These are phyloP conservation scores for Brachionus paranguensis DNA, from an alignment of 1,140 invertebrate species.

Conservation along the genomic window DNA sequence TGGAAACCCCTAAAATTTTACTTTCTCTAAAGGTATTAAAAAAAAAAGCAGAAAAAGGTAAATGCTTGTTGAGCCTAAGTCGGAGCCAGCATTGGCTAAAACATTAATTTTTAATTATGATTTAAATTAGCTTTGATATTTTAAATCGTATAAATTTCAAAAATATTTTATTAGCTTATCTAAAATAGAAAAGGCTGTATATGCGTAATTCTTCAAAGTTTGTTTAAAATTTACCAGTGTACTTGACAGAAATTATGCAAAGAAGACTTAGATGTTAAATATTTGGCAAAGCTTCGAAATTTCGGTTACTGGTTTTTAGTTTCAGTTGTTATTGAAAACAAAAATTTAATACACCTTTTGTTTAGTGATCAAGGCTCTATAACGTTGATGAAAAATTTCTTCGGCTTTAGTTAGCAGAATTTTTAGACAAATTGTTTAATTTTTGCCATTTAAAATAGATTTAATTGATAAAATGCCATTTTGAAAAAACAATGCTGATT, in stretches of 20 bases:
- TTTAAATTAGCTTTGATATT: neutral
- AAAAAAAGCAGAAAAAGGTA: neutral
- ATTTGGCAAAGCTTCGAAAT: neutral
- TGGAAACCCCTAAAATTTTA: neutral
- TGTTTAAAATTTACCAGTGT: neutral
- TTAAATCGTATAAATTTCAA: neutral
- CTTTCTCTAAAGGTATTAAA: neutral
- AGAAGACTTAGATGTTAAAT: neutral
- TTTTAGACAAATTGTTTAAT: neutral
- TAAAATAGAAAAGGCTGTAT: neutral
- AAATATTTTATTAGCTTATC: neutral
- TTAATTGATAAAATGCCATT: neutral
- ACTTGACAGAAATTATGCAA: conserved; percentile 5
- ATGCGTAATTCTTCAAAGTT: neutral
- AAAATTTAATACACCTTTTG: neutral
- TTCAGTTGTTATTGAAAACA: conserved; percentile 8
- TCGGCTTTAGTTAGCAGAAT: neutral
- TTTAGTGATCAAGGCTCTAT: neutral
- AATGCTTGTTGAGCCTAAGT: neutral
- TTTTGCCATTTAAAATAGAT: neutral
- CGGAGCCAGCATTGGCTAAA: neutral
- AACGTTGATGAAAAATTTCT: neutral
- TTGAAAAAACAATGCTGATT: neutral
- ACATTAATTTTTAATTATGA: neutral
- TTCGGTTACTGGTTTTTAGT: neutral